Evolutionary conservation across 1,140 invertebrate genomes (phyloP).

Genomic region (Brachionus sp.): DNA sequence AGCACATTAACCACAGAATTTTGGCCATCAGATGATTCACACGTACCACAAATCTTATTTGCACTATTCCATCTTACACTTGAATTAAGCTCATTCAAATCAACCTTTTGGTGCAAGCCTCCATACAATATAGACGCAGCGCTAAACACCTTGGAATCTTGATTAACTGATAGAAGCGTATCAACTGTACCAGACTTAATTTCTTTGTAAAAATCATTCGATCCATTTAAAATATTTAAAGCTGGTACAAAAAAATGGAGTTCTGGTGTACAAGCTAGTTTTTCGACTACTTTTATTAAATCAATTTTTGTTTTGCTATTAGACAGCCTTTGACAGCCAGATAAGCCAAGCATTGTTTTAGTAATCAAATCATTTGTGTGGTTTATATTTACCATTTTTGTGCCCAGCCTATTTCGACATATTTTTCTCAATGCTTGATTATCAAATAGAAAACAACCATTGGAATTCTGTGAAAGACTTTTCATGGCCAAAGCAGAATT

Average conservation of each 20-base stretch:
- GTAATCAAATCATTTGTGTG: constrained; percentile 1
- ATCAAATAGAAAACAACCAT: neutral
- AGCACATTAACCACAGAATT: neutral
- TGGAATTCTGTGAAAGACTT: neutral
- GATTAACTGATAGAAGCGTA: neutral
- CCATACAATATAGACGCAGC: neutral
- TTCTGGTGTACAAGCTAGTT: neutral
- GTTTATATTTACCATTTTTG: neutral
- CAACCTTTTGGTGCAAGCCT: neutral
- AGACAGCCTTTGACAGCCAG: neutral
- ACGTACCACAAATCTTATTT: neutral
- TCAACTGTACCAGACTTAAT: neutral
- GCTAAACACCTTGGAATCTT: neutral
- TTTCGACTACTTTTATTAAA: neutral
- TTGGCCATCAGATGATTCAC: neutral
- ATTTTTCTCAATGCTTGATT: neutral
- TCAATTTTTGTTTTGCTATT: neutral
- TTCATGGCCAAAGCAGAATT: neutral
- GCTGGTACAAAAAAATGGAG: neutral
- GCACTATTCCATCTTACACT: neutral
- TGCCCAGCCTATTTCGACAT: neutral
- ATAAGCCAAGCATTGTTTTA: neutral
- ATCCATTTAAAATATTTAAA: neutral
- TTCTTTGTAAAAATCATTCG: neutral
- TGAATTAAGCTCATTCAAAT: neutral